These are phyloP conservation scores for Reinhardtius hippoglossoides DNA, from an alignment of 2,113 vertebrate species.

Conservation along the genomic window DNA sequence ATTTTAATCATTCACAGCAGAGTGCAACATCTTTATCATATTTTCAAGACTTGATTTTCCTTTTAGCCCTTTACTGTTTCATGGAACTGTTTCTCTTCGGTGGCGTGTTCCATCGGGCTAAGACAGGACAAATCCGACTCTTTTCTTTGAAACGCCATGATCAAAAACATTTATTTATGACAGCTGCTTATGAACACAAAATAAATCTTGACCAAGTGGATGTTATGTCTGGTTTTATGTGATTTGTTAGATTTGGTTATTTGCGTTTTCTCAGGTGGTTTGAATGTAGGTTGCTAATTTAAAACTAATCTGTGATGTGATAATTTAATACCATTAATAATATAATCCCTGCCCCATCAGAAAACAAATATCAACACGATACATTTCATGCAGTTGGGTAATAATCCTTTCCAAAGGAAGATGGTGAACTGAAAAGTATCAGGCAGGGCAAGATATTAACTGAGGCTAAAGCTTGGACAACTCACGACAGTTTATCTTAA, in stretches of 20 bases:
- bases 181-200: neutral
- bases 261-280: neutral
- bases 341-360: neutral
- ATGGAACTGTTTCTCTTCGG: neutral
- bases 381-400: too few relatives aligned
- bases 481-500: neutral
- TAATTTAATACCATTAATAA: too few relatives aligned
- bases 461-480: neutral
- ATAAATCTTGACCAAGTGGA: neutral
- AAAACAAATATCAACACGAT: neutral
- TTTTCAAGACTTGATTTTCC: constrained; percentile 14
- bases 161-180: neutral
- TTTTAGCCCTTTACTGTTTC: constrained; percentile 11
- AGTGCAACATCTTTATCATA: constrained; percentile 24
- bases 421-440: too few relatives aligned
- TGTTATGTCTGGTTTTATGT: neutral
- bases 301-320: too few relatives aligned
- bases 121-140: neutral
- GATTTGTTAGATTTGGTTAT: neutral
- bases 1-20: constrained; percentile 23
- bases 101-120: neutral
- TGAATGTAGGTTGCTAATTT: too few relatives aligned
- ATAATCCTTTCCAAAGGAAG: too few relatives aligned
- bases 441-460: too few relatives aligned
- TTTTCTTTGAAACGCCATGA: neutral